Conservation (phyloP, 2,113 vertebrate species). For the Forbesichthys agassizii region DNA sequence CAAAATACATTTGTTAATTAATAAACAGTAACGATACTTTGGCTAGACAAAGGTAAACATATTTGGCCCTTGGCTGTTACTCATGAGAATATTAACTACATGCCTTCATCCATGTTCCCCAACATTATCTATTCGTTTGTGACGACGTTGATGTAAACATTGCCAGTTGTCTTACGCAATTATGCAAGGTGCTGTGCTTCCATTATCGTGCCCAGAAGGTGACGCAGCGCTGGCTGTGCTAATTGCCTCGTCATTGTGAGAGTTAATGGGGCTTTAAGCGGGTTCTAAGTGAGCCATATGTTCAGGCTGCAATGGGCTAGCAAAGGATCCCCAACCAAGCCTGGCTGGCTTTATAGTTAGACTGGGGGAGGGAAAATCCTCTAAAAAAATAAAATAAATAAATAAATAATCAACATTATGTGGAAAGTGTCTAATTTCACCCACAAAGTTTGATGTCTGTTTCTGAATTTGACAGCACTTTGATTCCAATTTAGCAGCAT, state of each 20-base stretch:
- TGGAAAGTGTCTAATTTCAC: no score
- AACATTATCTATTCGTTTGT: background rate
- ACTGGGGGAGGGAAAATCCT: background rate
- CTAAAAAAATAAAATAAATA: background rate
- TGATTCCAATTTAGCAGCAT: background rate
- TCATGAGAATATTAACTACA: background rate
- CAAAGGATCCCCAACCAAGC: background rate
- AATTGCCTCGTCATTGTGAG: constrained; percentile 23
- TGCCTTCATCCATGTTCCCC: background rate
- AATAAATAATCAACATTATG: background rate
- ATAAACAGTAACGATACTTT: no score
- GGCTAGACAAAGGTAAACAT: background rate
- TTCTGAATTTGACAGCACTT: background rate
- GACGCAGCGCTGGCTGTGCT: background rate
- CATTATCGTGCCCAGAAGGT: constrained; percentile 19
- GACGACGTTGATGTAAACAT: background rate
- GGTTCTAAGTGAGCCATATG: background rate
- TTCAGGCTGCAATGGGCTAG: constrained; percentile 7
- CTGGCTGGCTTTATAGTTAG: no score
- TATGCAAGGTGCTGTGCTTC: constrained; percentile 1
- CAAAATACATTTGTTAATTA: no score
- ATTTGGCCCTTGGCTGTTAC: background rate
- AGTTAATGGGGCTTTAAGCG: constrained; percentile 15
- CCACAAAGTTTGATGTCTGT: background rate
- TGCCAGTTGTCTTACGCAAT: constrained; percentile 2